Evolutionary conservation across 2,113 vertebrate species (phyloP), one percentile per base, ranked within the genome.

Genomic region (Platycercus adscitus): DNA sequence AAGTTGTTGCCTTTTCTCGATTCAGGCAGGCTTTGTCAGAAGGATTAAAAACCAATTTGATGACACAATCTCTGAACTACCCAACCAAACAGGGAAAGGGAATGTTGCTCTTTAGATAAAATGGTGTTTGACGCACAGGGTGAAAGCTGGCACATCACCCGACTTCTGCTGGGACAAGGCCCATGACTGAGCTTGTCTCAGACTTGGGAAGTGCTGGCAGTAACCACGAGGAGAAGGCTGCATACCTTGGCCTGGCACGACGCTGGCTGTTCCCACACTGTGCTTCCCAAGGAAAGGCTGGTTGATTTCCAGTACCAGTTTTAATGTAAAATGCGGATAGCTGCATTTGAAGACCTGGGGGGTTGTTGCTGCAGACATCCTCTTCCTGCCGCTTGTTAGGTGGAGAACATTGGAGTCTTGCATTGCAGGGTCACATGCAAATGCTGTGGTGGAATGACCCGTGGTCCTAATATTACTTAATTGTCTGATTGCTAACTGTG

Each of bases 191-290:
- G 31, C 49, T 39, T 68, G 56, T 39, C 56, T 64, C 23, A 33
- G 33, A 5, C 31, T 14, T 41, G 66, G 26, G 44, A 69, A 49
- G 33, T 5, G 10, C 46, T 0, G 1, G 14, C 23, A 14, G 28
- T 60, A 66, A 41, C 61, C 24, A 4, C 0, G 0, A 20, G 49
- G 39, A 66, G 73, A 79, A 47, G 31, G 7, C 13, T 35, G 31
- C 8, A 0, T 1, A 3, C 16, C 39, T 61, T 82, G 39, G 58
- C n/a, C 41, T 43, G 39, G 25, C 35, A 9, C 0, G 1, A 56
- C 9, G 26, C 52, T 88, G 6, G 33, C 12, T 82, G 25, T 41
- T 46, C 58, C 25, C 0, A 1, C 47, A 3, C 11, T 29, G 29
- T n/a, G 2, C 63, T 83, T 78, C 41, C 63, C 31, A 19, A 47